Conservation (phyloP, 92 coral and sea anemone species). For the Palythoa heliodiscus region DNA sequence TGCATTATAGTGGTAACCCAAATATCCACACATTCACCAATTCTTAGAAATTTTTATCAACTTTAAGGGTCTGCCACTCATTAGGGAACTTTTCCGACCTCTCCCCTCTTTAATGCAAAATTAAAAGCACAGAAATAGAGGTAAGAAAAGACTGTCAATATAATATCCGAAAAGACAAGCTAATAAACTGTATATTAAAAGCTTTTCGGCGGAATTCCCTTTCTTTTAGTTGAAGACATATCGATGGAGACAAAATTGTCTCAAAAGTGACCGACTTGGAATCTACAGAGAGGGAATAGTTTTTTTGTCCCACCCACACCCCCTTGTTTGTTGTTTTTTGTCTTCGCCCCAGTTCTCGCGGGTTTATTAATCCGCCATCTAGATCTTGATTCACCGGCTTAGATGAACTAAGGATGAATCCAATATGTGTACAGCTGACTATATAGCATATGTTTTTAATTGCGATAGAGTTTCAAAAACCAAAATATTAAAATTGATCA, state of each 20-base stretch:
- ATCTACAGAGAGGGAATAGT: too few species aligned
- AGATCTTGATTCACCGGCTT: too few species aligned
- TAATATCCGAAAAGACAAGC: background rate
- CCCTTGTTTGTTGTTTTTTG: too few species aligned
- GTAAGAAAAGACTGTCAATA: background rate
- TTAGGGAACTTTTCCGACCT: constrained; percentile 23
- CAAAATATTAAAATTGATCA: too few species aligned
- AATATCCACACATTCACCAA: constrained; percentile 29
- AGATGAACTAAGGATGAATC: too few species aligned
- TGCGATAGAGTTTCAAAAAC: too few species aligned
- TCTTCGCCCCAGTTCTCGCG: too few species aligned
- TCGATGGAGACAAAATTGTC: constrained; percentile 12
- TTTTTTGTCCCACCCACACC: too few species aligned
- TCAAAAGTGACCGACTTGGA: constrained; percentile 20
- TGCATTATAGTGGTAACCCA: constrained; percentile 28
- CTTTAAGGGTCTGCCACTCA: constrained; percentile 19
- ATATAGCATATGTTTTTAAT: too few species aligned
- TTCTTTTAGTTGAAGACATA: background rate
- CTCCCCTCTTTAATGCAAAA: constrained; percentile 23
- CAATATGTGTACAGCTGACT: too few species aligned
- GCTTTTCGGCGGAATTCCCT: background rate
- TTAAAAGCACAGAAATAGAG: background rate
- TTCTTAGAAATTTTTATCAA: background rate
- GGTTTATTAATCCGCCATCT: too few species aligned
- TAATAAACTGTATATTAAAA: background rate